Base-by-base conservation (phyloP, 2,797 vertebrate genomes). In the Valencia hispanica region DNA sequence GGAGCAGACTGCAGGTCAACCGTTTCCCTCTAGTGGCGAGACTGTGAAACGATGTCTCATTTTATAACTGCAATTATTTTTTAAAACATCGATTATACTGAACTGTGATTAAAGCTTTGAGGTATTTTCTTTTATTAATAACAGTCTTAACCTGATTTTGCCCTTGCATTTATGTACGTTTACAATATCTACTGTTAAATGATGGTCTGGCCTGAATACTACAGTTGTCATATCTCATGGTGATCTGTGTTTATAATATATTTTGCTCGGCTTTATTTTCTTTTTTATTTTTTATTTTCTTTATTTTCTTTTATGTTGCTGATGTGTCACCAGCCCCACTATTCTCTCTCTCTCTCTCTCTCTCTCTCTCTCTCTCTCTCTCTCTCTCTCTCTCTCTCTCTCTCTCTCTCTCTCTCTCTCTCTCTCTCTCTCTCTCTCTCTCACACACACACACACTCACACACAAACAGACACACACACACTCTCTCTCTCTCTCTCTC, bases 251-350 rank as follows among this genome's bases (percentile, higher is more conserved):
- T 79, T 18, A 66, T 63, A 65, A 79, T 71, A 86, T 82, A 65
- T n/a, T 81, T 34, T 63, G 18, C 51, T 59, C 4, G 69, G 22
- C 57, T 72, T 74, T 74, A 32, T 59, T 69, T 72, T 7, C 70
- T 72, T 68, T 77, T 77, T 43, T 61, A 73, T 76, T 75, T 74
- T 50, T 75, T 74, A 32, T 59, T 69, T 72, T 7, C 70, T 72
- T 68, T 77, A 77, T 43, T 61, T 75, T 74, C 45, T 75, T 79
- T 80, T 79, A 73, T 80, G 74, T 84, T 94, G 93, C 92, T 92
- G 92, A 94, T 94, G 92, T 94, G 93, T 93, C 93, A 93, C 91
- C 86, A 74, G 59, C 82, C 84, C 82, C 88, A 83, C 36, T 45
- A 69, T 77, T 9, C 48, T 50, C 48, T 22, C 48, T 50, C 18